phyloP scores from a whole-genome alignment of 2,113 vertebrate genomes.

The Pristiophorus japonicus region DNA sequence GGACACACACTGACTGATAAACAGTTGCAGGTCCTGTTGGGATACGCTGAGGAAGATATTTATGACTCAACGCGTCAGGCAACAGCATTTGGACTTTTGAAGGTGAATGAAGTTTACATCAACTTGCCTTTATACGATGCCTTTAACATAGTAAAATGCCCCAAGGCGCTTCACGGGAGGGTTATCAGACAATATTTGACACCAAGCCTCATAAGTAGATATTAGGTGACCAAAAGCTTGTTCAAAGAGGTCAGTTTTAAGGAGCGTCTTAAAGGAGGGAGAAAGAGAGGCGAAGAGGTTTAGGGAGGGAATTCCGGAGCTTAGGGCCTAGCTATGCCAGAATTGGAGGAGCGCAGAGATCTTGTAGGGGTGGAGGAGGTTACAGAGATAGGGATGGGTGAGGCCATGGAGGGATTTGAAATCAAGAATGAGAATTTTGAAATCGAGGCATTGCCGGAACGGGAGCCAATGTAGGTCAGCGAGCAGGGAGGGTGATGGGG shows the following conservation, averaged over 20 bases:
- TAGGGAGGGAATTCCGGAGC: neutral
- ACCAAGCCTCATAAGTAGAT: too few relatives aligned
- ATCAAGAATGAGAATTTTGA: too few relatives aligned
- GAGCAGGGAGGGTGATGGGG: too few relatives aligned
- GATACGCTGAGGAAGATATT: constrained; percentile 94
- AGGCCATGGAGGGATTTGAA: too few relatives aligned
- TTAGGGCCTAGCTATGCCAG: neutral
- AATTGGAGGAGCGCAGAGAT: neutral
- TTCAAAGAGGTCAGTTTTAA: neutral
- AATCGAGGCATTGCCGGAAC: too few relatives aligned
- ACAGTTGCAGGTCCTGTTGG: constrained; percentile 87
- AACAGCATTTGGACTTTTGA: constrained; percentile 88
- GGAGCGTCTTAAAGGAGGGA: neutral
- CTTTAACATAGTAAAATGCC: neutral
- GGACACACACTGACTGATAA: constrained; percentile 70
- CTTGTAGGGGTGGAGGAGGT: neutral
- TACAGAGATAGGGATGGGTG: too few relatives aligned
- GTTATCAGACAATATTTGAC: too few relatives aligned
- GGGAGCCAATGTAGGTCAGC: too few relatives aligned
- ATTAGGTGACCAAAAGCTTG: too few relatives aligned
- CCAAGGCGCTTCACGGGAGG: neutral
- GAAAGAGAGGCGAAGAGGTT: neutral
- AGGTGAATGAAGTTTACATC: constrained; percentile 57
- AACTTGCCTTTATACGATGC: neutral
- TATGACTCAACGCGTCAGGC: constrained; percentile 86